Conservation (phyloP, 1,140 invertebrate genomes). For the Leguminivora glycinivorella region DNA sequence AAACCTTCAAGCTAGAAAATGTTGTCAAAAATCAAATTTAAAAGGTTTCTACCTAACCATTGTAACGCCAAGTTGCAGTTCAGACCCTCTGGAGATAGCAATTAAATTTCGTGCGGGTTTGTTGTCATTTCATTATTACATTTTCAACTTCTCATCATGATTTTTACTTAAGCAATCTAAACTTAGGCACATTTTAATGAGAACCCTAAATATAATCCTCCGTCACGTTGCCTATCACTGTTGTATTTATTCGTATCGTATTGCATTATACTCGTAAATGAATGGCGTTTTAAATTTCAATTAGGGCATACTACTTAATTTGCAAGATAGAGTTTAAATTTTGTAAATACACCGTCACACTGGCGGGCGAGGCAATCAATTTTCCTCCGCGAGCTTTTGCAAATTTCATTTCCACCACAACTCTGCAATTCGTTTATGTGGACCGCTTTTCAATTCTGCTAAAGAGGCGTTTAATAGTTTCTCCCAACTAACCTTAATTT, state of each 20-base stretch:
- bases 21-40: background rate
- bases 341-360: constrained; percentile 11
- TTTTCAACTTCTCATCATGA: background rate
- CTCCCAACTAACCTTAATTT: constrained; percentile 2
- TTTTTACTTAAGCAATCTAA: background rate
- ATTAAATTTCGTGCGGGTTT: background rate
- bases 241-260: background rate
- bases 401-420: constrained; percentile 26
- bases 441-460: constrained; percentile 18
- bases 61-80: background rate
- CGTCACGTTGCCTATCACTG: background rate
- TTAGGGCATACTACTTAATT: constrained; percentile 20
- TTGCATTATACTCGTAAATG: background rate
- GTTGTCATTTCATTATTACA: background rate
- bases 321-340: constrained; percentile 12
- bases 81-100: background rate
- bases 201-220: background rate
- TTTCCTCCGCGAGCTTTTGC: constrained; percentile 13
- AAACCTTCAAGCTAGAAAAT: background rate
- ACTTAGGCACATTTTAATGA: background rate
- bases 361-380: constrained; percentile 14
- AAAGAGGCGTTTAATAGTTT: constrained; percentile 27
- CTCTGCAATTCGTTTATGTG: constrained; percentile 25
- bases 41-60: no score
- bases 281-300: constrained; percentile 19